These are phyloP conservation scores for Cynoglossus semilaevis DNA, from an alignment of 2,113 vertebrate genomes.

Conservation along the genomic window DNA sequence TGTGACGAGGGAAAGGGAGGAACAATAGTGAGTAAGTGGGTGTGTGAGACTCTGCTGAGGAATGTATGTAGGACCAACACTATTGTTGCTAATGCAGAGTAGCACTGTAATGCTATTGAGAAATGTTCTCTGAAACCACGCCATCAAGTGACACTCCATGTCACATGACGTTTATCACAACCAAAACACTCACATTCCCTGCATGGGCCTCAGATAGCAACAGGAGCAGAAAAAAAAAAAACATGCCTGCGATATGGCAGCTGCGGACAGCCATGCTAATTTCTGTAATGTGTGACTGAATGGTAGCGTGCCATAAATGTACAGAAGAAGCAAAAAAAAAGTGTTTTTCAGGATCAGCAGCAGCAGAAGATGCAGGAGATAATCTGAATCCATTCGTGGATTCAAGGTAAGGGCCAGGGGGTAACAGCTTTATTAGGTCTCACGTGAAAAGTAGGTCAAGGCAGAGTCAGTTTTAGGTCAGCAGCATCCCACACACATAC, in stretches of 20 bases:
- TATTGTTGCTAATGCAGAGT: conserved; percentile 34
- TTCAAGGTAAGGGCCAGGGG: conserved; percentile 3
- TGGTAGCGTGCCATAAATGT: conserved; percentile 37
- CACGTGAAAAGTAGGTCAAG: conserved; percentile 50
- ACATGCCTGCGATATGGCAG: neutral
- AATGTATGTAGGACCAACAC: conserved; percentile 50
- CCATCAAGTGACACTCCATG: neutral
- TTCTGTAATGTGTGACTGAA: conserved; percentile 29
- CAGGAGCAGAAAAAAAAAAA: conserved; percentile 2
- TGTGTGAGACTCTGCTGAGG: conserved; percentile 39
- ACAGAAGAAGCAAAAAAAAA: conserved; percentile 42
- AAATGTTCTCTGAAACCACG: conserved; percentile 24
- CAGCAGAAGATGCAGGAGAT: conserved; percentile 17
- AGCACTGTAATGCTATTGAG: conserved; percentile 23
- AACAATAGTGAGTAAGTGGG: conserved; percentile 61
- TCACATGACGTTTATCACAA: conserved; percentile 10
- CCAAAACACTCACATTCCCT: neutral
- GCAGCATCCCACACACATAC: conserved; percentile 13
- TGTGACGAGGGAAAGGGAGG: conserved; percentile 34
- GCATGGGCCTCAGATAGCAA: neutral
- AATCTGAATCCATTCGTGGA: conserved; percentile 40
- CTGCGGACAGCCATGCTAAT: neutral
- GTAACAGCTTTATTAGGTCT: neutral
- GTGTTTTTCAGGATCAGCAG: conserved; percentile 16
- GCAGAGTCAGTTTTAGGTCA: conserved; percentile 51